Conservation (phyloP, 2,113 vertebrate species). For the Myiagra hebetior region DNA sequence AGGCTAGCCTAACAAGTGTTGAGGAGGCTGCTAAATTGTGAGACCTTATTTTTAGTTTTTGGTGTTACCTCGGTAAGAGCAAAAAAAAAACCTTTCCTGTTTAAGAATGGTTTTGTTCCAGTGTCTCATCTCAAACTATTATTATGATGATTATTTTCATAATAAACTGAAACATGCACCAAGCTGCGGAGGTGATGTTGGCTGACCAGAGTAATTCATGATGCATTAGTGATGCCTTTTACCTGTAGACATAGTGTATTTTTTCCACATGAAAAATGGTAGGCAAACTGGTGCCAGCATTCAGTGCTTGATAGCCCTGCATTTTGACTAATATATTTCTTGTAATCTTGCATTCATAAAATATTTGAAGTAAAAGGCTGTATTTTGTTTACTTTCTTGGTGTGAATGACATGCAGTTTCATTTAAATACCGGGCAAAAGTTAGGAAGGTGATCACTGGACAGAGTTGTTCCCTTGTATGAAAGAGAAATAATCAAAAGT, state of each 20-base stretch:
- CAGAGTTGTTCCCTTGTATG: neutral
- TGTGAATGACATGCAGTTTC: neutral
- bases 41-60: conserved; percentile 45
- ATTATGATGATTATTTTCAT: conserved; percentile 11
- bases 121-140: conserved; percentile 72
- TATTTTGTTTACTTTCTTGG: conserved; percentile 60
- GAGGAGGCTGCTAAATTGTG: conserved; percentile 59
- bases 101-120: conserved; percentile 69
- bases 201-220: conserved; percentile 49
- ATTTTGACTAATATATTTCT: conserved; percentile 56
- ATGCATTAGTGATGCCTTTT: conserved; percentile 45
- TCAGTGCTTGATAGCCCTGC: conserved; percentile 57
- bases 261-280: conserved; percentile 37
- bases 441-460: neutral
- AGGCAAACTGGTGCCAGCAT: conserved; percentile 53
- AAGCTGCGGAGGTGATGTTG: conserved; percentile 66
- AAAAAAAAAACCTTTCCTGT: conserved; percentile 19
- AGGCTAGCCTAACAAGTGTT: conserved; percentile 60
- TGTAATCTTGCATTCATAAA: conserved; percentile 67
- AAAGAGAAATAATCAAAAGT: neutral
- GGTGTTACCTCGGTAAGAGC: conserved; percentile 61
- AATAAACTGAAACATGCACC: conserved; percentile 46
- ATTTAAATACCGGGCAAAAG: neutral
- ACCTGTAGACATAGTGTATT: conserved; percentile 27
- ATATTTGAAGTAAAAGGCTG: conserved; percentile 66